Evolutionary conservation across 2,113 vertebrate genomes (phyloP), one percentile per base, ranked within the genome.

Genomic region (Fregata magnificens): DNA sequence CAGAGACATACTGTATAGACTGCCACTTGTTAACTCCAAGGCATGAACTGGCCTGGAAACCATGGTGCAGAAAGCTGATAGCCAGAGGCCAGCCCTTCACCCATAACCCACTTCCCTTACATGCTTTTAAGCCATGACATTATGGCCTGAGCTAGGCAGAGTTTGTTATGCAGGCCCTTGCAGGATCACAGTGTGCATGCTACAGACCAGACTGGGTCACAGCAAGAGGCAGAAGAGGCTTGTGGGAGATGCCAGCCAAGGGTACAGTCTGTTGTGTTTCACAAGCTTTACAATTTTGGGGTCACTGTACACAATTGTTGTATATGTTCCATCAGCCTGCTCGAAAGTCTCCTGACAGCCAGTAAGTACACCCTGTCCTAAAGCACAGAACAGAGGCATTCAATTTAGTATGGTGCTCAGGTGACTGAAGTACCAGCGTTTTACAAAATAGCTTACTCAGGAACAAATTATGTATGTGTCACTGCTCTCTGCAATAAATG

Each of bases 381-480:
- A 69, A 56, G 22, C 53, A 76, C 31, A 84, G 25, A 93, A 63
- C n/a, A 49, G 78, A 81, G 34, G 16, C 38, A 31, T 72, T 72
- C 53, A 25, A 26, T 25, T 94, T 36, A 50, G 42, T 29, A 93
- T 65, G 91, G 80, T 72, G 38, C 65, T 90, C 83, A 71, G 52
- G 65, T 81, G 52, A 74, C 55, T 58, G 38, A 73, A 78, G 38
- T 70, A 84, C 7, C 44, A 85, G 36, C 16, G 2, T 65, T 74
- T 85, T 62, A 82, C 49, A 62, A 91, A 96, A 82, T 2, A 84
- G 73, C 70, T 89, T 85, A 52, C 85, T 82, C 83, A 73, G 70
- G 83, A 95, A 90, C 49, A 95, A 94, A 95, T 91, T 85, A 85
- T 49, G 16, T n/a, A 82, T 36, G 59, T 71, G 58, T 62, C 92